Evolutionary conservation across 2,888 invertebrate genomes (phyloP).

Genomic region (Watsonalla cultraria): DNA sequence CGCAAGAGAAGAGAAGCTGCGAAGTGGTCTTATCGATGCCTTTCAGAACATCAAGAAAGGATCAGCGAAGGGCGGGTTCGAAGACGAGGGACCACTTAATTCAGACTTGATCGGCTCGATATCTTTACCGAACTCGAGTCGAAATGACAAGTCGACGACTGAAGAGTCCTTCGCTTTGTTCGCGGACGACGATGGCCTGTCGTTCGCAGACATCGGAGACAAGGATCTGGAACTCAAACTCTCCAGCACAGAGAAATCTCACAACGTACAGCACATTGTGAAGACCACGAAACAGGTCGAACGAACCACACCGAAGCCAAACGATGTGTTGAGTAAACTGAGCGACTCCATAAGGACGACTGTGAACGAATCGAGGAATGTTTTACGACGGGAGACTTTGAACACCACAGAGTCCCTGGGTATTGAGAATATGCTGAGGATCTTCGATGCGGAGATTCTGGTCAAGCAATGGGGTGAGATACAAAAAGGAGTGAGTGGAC

Average conservation of each 20-base stretch:
- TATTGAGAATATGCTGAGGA: conserved; percentile 74
- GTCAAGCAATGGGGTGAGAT: conserved; percentile 76
- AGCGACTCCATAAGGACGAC: conserved; percentile 53
- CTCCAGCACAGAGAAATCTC: conserved; percentile 61
- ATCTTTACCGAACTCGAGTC: conserved; percentile 26
- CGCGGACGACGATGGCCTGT: conserved; percentile 63
- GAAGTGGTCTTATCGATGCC: conserved; percentile 67
- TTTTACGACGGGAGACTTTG: conserved; percentile 27
- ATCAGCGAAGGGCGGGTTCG: conserved; percentile 58
- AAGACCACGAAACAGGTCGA: conserved; percentile 51
- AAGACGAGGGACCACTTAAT: conserved; percentile 47
- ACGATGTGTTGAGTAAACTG: conserved; percentile 49
- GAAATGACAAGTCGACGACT: conserved; percentile 37
- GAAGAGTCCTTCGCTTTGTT: conserved; percentile 59
- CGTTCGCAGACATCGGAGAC: conserved; percentile 57
- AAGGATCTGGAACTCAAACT: conserved; percentile 37
- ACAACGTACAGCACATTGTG: conserved; percentile 70
- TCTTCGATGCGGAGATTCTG: conserved; percentile 77
- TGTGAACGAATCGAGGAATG: conserved; percentile 60
- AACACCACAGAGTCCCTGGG: conserved; percentile 40
- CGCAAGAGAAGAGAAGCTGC: conserved; percentile 62
- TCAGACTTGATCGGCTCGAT: conserved; percentile 60
- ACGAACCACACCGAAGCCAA: conserved; percentile 47
- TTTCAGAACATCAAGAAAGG: conserved; percentile 70
- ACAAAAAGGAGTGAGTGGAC: conserved; percentile 61